A percentile compares a stretch with the other conserved stretches of the same genome.
Conservation (phyloP, 2,113 vertebrate genomes). For the Dicrurus megarhynchus region DNA sequence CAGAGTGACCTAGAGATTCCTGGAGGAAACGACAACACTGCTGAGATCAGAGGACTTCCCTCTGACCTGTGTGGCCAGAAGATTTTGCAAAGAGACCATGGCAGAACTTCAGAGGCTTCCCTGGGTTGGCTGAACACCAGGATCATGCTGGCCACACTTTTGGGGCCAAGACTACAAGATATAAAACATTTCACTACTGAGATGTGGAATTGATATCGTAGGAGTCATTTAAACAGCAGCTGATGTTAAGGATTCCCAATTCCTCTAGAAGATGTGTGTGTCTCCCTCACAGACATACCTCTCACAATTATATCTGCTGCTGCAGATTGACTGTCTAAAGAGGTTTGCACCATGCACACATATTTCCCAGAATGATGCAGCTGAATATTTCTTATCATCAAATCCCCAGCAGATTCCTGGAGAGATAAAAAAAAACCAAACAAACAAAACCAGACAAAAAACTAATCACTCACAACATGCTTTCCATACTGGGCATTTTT, state of each 20-base stretch:
- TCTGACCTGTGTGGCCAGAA: background rate
- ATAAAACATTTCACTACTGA: background rate
- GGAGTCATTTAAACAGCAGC: background rate
- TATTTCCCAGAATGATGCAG: conserved; percentile 88
- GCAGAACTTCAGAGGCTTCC: background rate
- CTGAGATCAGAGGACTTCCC: background rate
- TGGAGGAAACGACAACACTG: background rate
- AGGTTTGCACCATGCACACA: conserved; percentile 82
- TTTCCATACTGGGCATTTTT: conserved; percentile 13
- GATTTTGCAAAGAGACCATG: background rate
- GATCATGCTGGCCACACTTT: background rate
- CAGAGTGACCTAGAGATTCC: background rate
- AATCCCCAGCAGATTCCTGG: conserved; percentile 85
- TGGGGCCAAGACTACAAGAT: background rate
- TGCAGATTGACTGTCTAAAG: conserved; percentile 85
- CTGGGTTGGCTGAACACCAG: background rate
- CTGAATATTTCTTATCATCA: conserved; percentile 91
- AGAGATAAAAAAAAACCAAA: background rate
- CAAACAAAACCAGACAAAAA: background rate
- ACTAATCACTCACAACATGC: conserved; percentile 21
- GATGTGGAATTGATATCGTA: background rate
- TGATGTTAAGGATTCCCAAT: background rate
- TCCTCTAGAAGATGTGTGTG: background rate
- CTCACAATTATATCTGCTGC: conserved; percentile 82
- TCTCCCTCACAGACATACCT: conserved; percentile 72